These are phyloP conservation scores for Furnarius figulus DNA, from an alignment of 2,113 vertebrate species.

Conservation along the genomic window DNA sequence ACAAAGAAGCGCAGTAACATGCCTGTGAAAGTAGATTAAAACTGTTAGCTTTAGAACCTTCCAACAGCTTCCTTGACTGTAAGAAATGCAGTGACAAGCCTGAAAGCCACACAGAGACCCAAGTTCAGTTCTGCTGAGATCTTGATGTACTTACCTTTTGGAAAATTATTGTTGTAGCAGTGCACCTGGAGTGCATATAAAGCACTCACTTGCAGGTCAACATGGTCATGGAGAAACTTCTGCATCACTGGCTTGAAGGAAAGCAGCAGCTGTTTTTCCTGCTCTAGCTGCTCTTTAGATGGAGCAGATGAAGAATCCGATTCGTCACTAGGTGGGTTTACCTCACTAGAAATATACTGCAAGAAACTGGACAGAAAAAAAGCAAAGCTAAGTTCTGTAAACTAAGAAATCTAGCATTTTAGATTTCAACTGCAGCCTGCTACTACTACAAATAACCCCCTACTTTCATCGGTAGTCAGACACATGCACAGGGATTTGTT, in stretches of 20 bases:
- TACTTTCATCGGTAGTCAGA: not conserved
- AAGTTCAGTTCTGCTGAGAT: not conserved
- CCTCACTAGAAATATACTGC: constrained; percentile 96
- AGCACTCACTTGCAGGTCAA: constrained; percentile 96
- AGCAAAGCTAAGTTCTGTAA: not conserved
- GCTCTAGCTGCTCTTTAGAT: constrained; percentile 93
- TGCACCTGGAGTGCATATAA: constrained; percentile 98
- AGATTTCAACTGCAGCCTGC: not conserved
- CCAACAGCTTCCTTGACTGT: not conserved
- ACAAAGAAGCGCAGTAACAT: constrained; percentile 99
- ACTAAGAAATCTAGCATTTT: not conserved
- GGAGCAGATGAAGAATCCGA: constrained; percentile 89
- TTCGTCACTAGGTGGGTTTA: constrained; percentile 82
- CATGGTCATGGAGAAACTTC: constrained; percentile 98
- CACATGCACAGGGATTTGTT: accelerated
- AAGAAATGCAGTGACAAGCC: not conserved
- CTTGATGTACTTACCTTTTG: constrained; percentile 83
- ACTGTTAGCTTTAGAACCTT: not conserved
- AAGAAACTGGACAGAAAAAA: constrained; percentile 83
- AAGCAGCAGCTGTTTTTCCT: constrained; percentile 94
- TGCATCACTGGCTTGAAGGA: constrained; percentile 99
- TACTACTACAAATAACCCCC: not conserved
- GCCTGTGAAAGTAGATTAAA: constrained; percentile 65
- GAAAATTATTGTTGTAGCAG: constrained; percentile 91
- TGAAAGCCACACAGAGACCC: not conserved